Conservation (phyloP, 2,888 invertebrate species). For the Meta bourneti region DNA sequence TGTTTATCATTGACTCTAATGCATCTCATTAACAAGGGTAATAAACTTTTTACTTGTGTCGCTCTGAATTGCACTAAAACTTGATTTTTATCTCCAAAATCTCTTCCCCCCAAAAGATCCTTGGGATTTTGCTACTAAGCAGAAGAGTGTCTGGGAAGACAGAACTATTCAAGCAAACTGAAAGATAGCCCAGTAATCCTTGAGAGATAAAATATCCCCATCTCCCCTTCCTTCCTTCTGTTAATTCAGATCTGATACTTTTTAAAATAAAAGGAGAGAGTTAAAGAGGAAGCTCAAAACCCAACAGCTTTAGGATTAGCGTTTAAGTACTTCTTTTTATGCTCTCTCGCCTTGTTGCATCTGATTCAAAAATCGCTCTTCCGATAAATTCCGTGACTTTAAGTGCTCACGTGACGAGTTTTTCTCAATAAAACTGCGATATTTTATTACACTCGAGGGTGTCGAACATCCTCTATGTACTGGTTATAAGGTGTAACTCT, state of each 20-base stretch:
- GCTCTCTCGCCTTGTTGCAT: conserved; percentile 21
- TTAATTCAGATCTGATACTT: neutral
- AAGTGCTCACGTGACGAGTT: conserved; percentile 18
- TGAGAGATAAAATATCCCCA: conserved; percentile 28
- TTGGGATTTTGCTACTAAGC: neutral
- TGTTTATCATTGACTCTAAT: neutral
- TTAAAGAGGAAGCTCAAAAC: conserved; percentile 37
- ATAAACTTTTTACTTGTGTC: neutral
- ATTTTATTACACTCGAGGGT: conserved; percentile 10
- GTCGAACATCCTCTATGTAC: neutral
- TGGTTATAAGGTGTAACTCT: neutral
- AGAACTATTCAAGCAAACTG: conserved; percentile 30
- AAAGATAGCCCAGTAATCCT: conserved; percentile 7
- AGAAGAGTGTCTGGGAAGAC: neutral
- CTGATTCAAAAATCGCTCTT: conserved; percentile 26
- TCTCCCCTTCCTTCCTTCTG: conserved; percentile 11
- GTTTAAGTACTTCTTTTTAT: conserved; percentile 10
- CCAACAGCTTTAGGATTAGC: conserved; percentile 18
- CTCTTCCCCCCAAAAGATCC: neutral
- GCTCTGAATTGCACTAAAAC: neutral
- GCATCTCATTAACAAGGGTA: neutral
- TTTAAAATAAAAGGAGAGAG: neutral
- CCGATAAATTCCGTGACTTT: conserved; percentile 35
- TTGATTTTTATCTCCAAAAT: neutral
- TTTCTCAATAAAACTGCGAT: neutral